phyloP scores from a whole-genome alignment of 1,140 invertebrate genomes.

The Gonioctena quinquepunctata region DNA sequence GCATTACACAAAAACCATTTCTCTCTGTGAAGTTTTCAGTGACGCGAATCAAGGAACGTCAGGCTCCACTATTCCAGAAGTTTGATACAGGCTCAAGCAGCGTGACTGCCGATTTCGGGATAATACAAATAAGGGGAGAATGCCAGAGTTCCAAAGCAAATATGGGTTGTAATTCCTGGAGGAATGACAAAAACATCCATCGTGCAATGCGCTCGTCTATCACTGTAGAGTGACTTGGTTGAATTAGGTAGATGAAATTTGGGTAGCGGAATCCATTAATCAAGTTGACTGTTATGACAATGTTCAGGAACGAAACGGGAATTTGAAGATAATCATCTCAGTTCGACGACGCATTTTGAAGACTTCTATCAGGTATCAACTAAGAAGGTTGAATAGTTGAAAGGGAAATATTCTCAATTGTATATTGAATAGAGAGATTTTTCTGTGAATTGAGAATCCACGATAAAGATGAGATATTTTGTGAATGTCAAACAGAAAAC shows the following conservation, averaged over 20 bases:
- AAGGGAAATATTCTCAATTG: too few species aligned
- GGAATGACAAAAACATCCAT: constrained; percentile 10
- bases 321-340: not conserved
- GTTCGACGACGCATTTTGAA: not conserved
- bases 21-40: not conserved
- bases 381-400: too few species aligned
- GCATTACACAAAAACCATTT: not conserved
- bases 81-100: not conserved
- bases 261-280: not conserved
- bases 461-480: too few species aligned
- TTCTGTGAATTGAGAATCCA: too few species aligned
- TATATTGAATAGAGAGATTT: too few species aligned
- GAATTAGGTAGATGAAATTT: not conserved
- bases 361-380: too few species aligned
- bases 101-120: not conserved
- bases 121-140: not conserved
- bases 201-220: not conserved
- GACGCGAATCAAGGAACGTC: not conserved
- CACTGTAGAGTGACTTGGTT: not conserved
- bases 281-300: constrained; percentile 1
- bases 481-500: too few species aligned
- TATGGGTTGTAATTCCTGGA: constrained; percentile 5
- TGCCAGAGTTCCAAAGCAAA: not conserved
- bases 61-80: not conserved
- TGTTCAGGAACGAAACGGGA: not conserved